Base-by-base conservation (phyloP, 2,797 vertebrate genomes). In the Parotocinclus haroldoi region DNA sequence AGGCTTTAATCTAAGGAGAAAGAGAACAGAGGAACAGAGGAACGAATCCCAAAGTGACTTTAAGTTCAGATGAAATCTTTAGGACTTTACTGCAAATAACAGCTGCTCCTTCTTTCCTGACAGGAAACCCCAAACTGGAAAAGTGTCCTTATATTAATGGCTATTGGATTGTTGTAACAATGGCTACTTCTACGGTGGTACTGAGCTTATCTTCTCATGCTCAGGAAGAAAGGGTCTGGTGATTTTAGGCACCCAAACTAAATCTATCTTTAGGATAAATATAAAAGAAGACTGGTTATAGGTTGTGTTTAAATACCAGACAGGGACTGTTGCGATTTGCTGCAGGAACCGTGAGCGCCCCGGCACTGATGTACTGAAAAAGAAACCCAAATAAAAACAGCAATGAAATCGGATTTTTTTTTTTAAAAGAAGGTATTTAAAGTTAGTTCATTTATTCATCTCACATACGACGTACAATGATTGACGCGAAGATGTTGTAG, bases 301-400 rank as follows among this genome's bases (percentile, higher is more conserved):
- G 27, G 27, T 27, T 2, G 5, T 27, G 27, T 27, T 18, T 16
- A 68, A 57, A 0, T 51, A 70, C 68, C 68, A 57, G 0, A 16
- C 68, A 51, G 46, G 10, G 11, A 51, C 9, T 46, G 9, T 12
- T 10, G 0, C 13, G 2, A 13, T 44, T 70, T 6, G 1, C 60
- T 13, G 46, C 18, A n/a, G 68, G 46, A 18, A 57, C 54, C 6
- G 53, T 16, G 13, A 70, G 40, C 37, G 60, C 13, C 6, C 68
- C 68, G 9, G 68, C 40, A 17, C 9, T 45, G 18, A 70, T 58
- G 44, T 17, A 58, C 68, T 70, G 54, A 9, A 19, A 3, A 2
- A 1, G 18, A 50, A 40, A 59, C 7, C 8, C 12, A 56, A 13
- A 44, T 14, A 57, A 0, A 14, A 27, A 51, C 13, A 19, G 0